Conservation (phyloP, 2,113 vertebrate species). For the Agapornis roseicollis region DNA sequence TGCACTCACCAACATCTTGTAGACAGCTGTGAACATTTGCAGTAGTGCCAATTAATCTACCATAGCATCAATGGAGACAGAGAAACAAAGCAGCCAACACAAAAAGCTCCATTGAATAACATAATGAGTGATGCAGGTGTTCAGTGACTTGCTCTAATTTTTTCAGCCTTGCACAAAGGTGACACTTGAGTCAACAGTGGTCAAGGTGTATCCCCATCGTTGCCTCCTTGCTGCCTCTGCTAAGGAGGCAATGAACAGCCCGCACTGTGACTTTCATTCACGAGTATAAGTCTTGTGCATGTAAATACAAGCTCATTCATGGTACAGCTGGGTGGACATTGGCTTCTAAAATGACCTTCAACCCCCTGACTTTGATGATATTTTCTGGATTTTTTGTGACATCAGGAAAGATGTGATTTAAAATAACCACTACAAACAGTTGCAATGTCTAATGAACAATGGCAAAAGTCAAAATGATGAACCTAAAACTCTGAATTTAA, state of each 20-base stretch:
- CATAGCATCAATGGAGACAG: conserved; percentile 48
- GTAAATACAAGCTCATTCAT: background rate
- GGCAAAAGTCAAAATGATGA: background rate
- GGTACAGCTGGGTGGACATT: background rate
- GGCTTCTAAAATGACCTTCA: background rate
- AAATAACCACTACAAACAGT: background rate
- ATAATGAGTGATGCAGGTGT: conserved; percentile 56
- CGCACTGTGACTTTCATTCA: background rate
- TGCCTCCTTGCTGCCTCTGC: background rate
- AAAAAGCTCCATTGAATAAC: conserved; percentile 48
- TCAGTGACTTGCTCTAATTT: background rate
- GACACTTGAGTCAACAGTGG: background rate
- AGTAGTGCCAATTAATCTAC: conserved; percentile 57
- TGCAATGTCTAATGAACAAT: background rate
- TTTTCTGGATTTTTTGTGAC: background rate
- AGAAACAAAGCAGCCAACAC: conserved; percentile 38
- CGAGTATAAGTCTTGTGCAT: background rate
- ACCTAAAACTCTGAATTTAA: background rate
- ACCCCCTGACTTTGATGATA: background rate
- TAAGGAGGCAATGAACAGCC: background rate
- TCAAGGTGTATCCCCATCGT: background rate
- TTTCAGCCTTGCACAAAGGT: conserved; percentile 30
- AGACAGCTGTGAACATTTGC: conserved; percentile 77
- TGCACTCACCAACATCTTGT: conserved; percentile 69
- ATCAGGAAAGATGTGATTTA: background rate